phyloP scores from a whole-genome alignment of 2,888 invertebrate species.

The Archips xylosteana region DNA sequence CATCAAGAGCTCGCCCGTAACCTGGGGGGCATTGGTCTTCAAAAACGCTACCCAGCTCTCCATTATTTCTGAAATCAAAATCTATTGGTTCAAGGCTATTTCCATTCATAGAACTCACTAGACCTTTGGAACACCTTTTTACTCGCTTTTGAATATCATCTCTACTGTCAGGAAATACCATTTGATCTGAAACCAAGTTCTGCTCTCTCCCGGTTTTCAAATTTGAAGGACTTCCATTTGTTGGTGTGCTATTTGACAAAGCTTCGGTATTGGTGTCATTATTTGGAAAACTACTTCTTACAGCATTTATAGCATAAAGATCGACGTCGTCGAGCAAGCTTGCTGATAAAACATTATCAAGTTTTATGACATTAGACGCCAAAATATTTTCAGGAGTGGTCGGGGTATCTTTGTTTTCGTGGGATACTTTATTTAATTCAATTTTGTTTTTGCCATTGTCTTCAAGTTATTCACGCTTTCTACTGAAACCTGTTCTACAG shows the following conservation, averaged over 20 bases:
- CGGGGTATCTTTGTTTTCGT: neutral
- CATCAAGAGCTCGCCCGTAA: slow-evolving; percentile 14
- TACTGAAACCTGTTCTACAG: neutral
- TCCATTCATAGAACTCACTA: slow-evolving; percentile 23
- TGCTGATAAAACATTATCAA: slow-evolving; percentile 25
- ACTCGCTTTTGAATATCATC: neutral
- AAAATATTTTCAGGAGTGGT: neutral
- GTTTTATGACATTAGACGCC: slow-evolving; percentile 1
- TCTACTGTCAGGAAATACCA: slow-evolving; percentile 16
- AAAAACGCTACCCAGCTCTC: neutral
- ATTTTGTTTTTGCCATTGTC: neutral
- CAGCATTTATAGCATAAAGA: neutral
- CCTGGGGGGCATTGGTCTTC: slow-evolving; percentile 11
- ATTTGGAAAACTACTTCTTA: neutral
- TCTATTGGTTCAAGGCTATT: slow-evolving; percentile 12
- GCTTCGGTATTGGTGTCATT: slow-evolving; percentile 8
- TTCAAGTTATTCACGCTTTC: neutral
- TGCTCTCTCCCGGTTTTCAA: neutral
- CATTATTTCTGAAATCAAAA: slow-evolving; percentile 3
- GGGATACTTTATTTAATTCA: neutral
- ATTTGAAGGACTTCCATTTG: neutral
- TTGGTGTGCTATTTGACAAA: neutral
- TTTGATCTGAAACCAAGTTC: slow-evolving; percentile 24
- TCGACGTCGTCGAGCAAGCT: slow-evolving; percentile 2
- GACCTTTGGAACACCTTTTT: slow-evolving; percentile 7